These are phyloP conservation scores for Agrochola macilenta DNA, from an alignment of 2,888 invertebrate species.

Conservation along the genomic window DNA sequence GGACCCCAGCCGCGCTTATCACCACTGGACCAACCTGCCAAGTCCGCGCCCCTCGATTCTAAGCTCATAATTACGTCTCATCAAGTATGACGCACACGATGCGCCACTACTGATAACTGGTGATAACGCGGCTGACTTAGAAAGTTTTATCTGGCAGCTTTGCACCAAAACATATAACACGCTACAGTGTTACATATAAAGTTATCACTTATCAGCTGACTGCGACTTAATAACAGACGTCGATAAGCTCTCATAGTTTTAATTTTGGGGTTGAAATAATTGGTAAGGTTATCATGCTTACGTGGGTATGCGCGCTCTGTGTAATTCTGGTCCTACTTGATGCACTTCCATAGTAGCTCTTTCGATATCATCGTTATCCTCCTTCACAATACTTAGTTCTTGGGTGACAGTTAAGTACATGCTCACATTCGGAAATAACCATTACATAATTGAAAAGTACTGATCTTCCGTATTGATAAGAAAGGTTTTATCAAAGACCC, in stretches of 20 bases:
- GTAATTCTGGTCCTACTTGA: neutral
- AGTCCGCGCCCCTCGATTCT: neutral
- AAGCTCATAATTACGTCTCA: too few relatives aligned
- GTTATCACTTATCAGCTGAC: slow-evolving; percentile 16
- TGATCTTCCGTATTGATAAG: neutral
- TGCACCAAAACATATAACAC: slow-evolving; percentile 12
- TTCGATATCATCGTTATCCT: neutral
- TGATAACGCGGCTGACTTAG: slow-evolving; percentile 12
- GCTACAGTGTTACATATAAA: slow-evolving; percentile 32
- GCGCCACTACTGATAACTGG: neutral
- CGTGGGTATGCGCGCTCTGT: neutral
- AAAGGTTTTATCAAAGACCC: neutral
- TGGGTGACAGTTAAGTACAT: neutral
- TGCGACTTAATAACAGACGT: slow-evolving; percentile 24
- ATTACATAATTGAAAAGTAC: neutral
- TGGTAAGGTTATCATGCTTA: neutral
- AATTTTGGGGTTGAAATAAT: slow-evolving; percentile 7
- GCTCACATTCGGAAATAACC: too few relatives aligned
- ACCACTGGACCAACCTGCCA: neutral
- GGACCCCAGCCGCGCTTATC: neutral
- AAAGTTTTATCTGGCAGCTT: neutral
- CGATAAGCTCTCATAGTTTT: slow-evolving; percentile 24
- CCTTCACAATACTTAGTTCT: neutral
- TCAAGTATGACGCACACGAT: slow-evolving; percentile 4
- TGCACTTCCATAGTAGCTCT: neutral